These are phyloP conservation scores for Hydropsyche tenuis DNA, from an alignment of 1,140 invertebrate genomes.

Conservation along the genomic window DNA sequence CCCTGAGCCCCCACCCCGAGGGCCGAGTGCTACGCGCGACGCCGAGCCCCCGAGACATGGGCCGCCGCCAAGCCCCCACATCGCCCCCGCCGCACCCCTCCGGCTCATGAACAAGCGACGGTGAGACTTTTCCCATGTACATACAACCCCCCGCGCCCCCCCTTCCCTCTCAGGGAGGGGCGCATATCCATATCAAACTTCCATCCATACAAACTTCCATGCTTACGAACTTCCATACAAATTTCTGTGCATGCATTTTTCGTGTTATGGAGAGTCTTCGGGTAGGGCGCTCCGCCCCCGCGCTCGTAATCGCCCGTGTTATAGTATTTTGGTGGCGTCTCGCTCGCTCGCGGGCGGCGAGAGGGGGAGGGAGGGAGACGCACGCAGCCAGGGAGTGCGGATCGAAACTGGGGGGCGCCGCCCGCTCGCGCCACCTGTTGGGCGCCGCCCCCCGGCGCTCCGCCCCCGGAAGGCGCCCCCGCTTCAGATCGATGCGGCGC, in stretches of 20 bases:
- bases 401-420: constrained; percentile 10
- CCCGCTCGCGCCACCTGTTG: constrained; percentile 21
- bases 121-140: constrained; percentile 34
- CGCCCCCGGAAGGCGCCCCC: not conserved
- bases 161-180: not conserved
- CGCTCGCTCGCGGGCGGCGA: not conserved
- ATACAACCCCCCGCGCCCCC: not conserved
- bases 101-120: constrained; percentile 50
- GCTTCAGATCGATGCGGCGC: not conserved
- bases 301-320: constrained; percentile 14
- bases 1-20: not conserved
- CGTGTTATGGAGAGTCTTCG: too few relatives aligned
- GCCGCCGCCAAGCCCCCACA: constrained; percentile 39
- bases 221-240: too few relatives aligned
- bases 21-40: constrained; percentile 3
- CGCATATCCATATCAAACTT: too few relatives aligned
- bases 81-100: constrained; percentile 37
- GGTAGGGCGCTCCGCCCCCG: not conserved
- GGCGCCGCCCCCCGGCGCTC: not conserved
- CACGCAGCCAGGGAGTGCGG: not conserved
- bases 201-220: too few relatives aligned
- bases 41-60: constrained; percentile 32
- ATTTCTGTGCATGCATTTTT: too few relatives aligned
- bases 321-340: constrained; percentile 21
- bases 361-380: not conserved